Conservation (phyloP, 2,797 vertebrate species). For the Sebastes hubbsi region DNA sequence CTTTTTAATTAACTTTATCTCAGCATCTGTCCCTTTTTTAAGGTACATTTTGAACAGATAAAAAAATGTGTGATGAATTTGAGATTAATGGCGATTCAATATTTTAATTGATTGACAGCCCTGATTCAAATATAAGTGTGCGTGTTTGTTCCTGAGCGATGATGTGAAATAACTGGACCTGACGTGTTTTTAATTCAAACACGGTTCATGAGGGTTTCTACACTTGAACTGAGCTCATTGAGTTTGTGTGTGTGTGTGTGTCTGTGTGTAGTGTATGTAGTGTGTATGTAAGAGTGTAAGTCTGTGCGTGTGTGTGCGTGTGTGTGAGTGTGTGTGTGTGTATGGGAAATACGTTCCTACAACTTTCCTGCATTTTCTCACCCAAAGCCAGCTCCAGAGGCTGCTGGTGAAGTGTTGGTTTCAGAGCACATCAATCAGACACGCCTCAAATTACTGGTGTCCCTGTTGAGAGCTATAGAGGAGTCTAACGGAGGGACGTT, state of each 20-base stretch:
- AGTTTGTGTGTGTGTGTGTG: background rate
- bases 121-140: background rate
- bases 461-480: conserved; percentile 70
- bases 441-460: conserved; percentile 65
- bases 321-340: background rate
- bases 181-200: background rate
- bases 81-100: background rate
- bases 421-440: conserved; percentile 35
- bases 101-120: too few relatives aligned
- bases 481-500: conserved; percentile 52
- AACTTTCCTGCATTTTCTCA: background rate
- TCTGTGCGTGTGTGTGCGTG: too few relatives aligned
- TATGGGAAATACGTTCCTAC: background rate
- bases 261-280: background rate
- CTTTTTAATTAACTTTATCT: too few relatives aligned
- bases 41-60: too few relatives aligned
- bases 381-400: conserved; percentile 12
- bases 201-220: background rate
- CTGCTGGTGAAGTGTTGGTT: background rate
- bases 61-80: rapidly evolving
- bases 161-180: background rate
- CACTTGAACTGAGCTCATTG: background rate
- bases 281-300: background rate
- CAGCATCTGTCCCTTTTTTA: too few relatives aligned
- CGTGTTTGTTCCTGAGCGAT: background rate